Evolutionary conservation across 2,797 vertebrate genomes (phyloP).

Genomic region (Scleropages formosus): DNA sequence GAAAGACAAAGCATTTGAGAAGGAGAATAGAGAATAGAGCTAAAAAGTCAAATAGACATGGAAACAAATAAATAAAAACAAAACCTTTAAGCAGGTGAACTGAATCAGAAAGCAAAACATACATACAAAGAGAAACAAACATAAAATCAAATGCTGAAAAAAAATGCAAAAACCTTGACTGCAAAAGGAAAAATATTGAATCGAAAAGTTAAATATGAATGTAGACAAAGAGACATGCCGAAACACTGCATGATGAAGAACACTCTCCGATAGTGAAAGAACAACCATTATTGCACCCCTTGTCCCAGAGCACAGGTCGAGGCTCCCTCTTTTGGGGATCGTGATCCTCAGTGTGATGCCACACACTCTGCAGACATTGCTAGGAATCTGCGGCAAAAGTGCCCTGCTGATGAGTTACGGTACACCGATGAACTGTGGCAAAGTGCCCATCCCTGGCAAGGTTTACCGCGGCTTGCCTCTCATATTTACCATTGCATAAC

Average conservation of each 20-base stretch:
- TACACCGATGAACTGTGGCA: background rate
- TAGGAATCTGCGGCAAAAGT: background rate
- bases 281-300: too few species aligned
- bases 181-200: too few species aligned
- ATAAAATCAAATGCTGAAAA: too few species aligned
- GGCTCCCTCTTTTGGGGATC: too few species aligned
- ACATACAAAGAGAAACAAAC: background rate
- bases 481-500: slow-evolving; percentile 16
- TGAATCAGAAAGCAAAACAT: background rate
- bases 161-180: too few species aligned
- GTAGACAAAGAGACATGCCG: too few species aligned
- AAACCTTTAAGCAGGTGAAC: background rate
- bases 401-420: background rate
- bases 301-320: too few species aligned
- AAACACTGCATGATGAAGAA: too few species aligned
- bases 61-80: background rate
- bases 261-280: too few species aligned
- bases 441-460: background rate
- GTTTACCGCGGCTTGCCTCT: background rate
- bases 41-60: background rate
- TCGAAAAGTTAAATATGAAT: too few species aligned
- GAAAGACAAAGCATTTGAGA: background rate
- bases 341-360: background rate
- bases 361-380: background rate
- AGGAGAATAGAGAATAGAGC: background rate